These are phyloP conservation scores for Rhea americana DNA, from an alignment of 2,113 vertebrate genomes.

Conservation along the genomic window DNA sequence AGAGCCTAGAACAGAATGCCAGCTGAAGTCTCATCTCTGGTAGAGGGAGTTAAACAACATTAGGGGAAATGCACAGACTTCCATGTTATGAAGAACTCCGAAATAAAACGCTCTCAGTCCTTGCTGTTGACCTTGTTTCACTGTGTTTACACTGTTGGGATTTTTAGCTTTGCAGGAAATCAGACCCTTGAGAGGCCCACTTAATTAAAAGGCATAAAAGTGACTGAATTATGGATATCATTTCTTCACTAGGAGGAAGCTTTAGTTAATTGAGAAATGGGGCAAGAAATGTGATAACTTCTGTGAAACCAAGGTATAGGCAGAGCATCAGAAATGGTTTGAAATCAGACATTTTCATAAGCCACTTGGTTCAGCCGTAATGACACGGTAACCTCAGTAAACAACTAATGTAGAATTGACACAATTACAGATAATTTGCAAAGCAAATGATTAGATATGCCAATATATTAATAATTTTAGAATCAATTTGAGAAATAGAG, in stretches of 20 bases:
- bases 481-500: background rate
- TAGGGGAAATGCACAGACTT: background rate
- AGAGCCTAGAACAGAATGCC: background rate
- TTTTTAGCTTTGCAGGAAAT: constrained; percentile 31
- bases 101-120: background rate
- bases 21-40: background rate
- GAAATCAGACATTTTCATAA: background rate
- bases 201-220: constrained; percentile 44
- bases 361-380: background rate
- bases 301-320: background rate
- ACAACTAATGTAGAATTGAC: background rate
- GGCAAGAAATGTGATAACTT: background rate
- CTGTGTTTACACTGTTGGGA: background rate
- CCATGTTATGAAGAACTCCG: background rate
- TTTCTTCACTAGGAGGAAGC: background rate
- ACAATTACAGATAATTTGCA: background rate
- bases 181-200: constrained; percentile 6
- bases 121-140: constrained; percentile 7
- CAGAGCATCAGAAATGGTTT: background rate
- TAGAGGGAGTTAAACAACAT: background rate
- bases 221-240: background rate
- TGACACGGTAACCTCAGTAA: background rate
- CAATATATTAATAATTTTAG: background rate
- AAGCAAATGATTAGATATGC: background rate
- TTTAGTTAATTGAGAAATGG: background rate